A percentile compares a stretch with the other conserved stretches of the same genome.
These are phyloP conservation scores for Myotis findleyi DNA, from an alignment of 2,797 vertebrate genomes.

Conservation along the genomic window DNA sequence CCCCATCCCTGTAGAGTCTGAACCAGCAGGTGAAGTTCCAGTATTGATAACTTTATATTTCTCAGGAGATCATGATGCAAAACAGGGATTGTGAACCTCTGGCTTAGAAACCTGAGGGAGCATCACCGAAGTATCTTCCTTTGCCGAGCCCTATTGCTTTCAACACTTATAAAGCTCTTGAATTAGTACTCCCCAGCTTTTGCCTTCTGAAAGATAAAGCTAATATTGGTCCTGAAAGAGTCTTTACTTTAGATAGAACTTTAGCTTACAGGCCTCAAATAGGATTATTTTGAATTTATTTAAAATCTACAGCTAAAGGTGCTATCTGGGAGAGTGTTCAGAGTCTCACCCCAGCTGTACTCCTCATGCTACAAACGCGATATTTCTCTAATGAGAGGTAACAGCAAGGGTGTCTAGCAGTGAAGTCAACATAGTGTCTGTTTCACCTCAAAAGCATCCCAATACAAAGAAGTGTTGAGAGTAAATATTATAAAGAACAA, in stretches of 20 bases:
- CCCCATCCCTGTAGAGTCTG: background rate
- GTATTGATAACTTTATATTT: background rate
- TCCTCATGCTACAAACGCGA: background rate
- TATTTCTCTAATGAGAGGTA: background rate
- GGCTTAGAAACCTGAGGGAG: background rate
- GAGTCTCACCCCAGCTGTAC: background rate
- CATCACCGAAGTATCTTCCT: background rate
- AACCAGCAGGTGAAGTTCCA: background rate
- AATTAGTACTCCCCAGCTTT: background rate
- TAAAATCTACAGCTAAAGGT: slow-evolving; percentile 36
- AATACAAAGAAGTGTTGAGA: background rate
- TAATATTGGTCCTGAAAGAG: slow-evolving; percentile 30
- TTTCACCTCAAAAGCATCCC: background rate
- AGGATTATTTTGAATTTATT: slow-evolving; percentile 55
- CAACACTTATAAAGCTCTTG: background rate
- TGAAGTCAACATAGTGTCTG: background rate
- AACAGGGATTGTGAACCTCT: background rate
- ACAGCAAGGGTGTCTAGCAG: background rate
- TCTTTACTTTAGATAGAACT: slow-evolving; percentile 52
- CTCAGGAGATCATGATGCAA: background rate
- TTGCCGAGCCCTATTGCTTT: background rate
- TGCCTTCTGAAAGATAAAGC: slow-evolving; percentile 16
- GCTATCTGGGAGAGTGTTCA: background rate
- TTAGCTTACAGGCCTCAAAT: background rate
- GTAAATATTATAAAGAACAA: background rate